These are phyloP conservation scores for Macquaria ambigua DNA, from an alignment of 2,113 vertebrate species.

Conservation along the genomic window DNA sequence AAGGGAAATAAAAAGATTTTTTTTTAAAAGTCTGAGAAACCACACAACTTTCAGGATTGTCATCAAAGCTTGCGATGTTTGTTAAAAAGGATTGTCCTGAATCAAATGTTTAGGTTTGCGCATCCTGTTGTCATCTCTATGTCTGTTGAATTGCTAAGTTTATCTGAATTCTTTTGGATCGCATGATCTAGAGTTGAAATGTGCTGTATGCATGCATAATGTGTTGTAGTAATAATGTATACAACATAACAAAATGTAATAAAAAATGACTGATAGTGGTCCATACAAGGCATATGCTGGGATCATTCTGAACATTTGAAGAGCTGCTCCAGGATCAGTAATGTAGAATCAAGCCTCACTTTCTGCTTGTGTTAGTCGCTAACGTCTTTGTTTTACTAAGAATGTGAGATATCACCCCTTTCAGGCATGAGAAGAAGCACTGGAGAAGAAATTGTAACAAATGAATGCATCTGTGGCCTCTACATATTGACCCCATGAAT, in stretches of 20 bases:
- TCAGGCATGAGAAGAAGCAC: background rate
- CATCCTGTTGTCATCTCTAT: background rate
- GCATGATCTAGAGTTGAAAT: background rate
- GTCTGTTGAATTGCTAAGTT: background rate
- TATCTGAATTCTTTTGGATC: background rate
- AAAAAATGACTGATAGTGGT: background rate
- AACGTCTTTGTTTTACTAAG: background rate
- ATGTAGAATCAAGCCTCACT: background rate
- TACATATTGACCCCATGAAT: background rate
- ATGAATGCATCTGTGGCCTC: background rate
- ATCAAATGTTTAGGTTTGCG: background rate
- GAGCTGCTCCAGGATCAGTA: background rate
- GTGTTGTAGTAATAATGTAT: background rate
- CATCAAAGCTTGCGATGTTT: background rate
- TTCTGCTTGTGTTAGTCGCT: background rate
- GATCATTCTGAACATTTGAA: background rate
- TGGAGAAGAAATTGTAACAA: background rate
- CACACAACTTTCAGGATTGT: background rate
- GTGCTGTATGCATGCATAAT: background rate
- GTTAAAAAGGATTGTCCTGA: background rate
- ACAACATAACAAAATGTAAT: conserved; percentile 14
- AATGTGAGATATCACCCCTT: background rate
- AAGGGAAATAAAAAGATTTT: too few relatives aligned
- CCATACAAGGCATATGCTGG: background rate
- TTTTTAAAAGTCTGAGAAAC: background rate